phyloP scores from a whole-genome alignment of 35 echinoderm and acorn worm genomes.

The Lytechinus variegatus region DNA sequence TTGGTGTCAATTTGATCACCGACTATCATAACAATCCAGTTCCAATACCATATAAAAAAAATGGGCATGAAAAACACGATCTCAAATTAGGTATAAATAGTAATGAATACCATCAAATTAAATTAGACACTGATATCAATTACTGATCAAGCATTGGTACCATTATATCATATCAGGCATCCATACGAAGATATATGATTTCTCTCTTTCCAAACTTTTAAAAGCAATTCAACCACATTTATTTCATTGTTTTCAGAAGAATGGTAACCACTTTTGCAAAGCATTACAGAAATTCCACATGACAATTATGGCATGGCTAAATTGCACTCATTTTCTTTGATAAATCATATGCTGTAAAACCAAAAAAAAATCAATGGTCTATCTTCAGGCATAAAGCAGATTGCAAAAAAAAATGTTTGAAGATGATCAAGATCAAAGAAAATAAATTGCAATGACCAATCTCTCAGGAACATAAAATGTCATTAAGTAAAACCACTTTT shows the following conservation, averaged over 20 bases:
- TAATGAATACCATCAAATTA: neutral
- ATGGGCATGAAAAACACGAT: neutral
- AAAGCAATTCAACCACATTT: no score
- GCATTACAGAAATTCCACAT: no score
- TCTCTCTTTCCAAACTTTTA: no score
- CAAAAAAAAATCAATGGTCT: no score
- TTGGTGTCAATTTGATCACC: no score
- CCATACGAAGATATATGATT: no score
- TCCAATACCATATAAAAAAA: neutral
- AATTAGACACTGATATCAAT: neutral
- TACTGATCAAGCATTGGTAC: neutral
- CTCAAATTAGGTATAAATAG: neutral
- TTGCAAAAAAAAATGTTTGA: neutral
- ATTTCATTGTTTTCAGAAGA: no score
- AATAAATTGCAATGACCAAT: neutral
- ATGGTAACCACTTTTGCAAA: no score
- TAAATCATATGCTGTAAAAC: no score
- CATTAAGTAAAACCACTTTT: neutral
- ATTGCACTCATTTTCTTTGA: no score
- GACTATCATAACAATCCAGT: no score
- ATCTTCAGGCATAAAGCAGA: neutral
- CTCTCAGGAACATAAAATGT: neutral
- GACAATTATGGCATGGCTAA: no score
- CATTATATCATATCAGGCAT: neutral
- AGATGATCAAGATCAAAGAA: neutral